Evolutionary conservation across 37 sponge, comb jelly and placozoan species (phyloP).

Genomic region (Beroe ovata): DNA sequence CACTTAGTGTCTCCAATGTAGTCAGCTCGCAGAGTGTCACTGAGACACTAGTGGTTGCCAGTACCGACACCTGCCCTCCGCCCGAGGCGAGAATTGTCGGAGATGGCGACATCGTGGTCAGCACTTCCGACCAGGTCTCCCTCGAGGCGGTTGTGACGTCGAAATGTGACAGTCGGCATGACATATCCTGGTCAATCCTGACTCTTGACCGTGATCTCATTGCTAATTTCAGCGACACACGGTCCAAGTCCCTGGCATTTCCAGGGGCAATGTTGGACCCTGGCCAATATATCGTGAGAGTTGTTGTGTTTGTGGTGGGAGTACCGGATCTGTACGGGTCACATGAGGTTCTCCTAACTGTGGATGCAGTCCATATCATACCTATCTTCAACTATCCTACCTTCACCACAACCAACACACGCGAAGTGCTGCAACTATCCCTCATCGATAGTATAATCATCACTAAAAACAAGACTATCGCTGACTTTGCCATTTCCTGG

Average conservation of each 20-base stretch:
- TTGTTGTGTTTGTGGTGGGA: slow-evolving; percentile 13
- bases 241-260: slow-evolving; percentile 11
- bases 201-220: neutral
- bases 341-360: slow-evolving; percentile 9
- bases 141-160: slow-evolving; percentile 40
- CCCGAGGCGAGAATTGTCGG: neutral
- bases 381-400: slow-evolving; percentile 47
- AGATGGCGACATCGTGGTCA: neutral
- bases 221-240: neutral
- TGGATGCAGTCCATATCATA: neutral
- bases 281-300: slow-evolving; percentile 1
- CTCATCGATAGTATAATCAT: neutral
- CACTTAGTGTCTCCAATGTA: slow-evolving; percentile 24
- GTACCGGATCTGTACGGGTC: slow-evolving; percentile 8
- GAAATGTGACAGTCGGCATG: slow-evolving; percentile 37
- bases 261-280: neutral
- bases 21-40: slow-evolving; percentile 30
- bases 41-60: slow-evolving; percentile 25
- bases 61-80: slow-evolving; percentile 6
- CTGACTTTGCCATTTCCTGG: neutral
- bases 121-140: neutral
- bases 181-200: neutral
- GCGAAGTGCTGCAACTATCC: slow-evolving; percentile 14
- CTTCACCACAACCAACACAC: slow-evolving; percentile 48
- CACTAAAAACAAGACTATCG: neutral